A percentile compares a stretch with the other conserved stretches of the same genome.
These are phyloP conservation scores for Galerucella calmariensis DNA, from an alignment of 2,888 invertebrate species.

Conservation along the genomic window DNA sequence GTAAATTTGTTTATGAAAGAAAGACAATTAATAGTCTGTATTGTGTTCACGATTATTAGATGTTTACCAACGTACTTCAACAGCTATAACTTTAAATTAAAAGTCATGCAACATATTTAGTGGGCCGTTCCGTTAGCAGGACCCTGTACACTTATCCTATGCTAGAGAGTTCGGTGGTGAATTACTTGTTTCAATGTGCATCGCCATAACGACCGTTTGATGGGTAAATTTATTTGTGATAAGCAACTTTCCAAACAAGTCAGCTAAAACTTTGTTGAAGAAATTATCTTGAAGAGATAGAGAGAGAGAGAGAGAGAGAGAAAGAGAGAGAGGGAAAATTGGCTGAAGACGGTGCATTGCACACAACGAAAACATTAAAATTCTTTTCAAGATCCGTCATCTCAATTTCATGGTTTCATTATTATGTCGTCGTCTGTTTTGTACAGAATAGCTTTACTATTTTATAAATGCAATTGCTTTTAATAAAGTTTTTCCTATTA, in stretches of 20 bases:
- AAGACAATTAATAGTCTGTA: no score
- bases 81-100: no score
- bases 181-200: slow-evolving; percentile 14
- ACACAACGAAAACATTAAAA: background rate
- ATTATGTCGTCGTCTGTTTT: background rate
- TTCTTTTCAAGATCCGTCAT: background rate
- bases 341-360: background rate
- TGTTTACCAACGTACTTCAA: no score
- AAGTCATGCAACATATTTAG: no score
- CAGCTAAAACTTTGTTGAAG: slow-evolving; percentile 4
- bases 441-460: background rate
- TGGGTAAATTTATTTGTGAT: slow-evolving; percentile 16
- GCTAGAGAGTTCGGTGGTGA: slow-evolving; percentile 7
- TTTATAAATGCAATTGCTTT: background rate
- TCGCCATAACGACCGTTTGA: slow-evolving; percentile 17
- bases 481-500: background rate
- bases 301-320: background rate
- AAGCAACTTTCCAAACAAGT: slow-evolving; percentile 1
- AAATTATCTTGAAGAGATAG: background rate
- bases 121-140: background rate
- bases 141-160: slow-evolving; percentile 1
- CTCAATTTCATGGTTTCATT: background rate
- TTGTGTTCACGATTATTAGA: no score
- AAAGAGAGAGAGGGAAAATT: no score
- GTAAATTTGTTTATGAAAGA: no score